Conservation (phyloP, 2,888 invertebrate species). For the Nycteola revayana region DNA sequence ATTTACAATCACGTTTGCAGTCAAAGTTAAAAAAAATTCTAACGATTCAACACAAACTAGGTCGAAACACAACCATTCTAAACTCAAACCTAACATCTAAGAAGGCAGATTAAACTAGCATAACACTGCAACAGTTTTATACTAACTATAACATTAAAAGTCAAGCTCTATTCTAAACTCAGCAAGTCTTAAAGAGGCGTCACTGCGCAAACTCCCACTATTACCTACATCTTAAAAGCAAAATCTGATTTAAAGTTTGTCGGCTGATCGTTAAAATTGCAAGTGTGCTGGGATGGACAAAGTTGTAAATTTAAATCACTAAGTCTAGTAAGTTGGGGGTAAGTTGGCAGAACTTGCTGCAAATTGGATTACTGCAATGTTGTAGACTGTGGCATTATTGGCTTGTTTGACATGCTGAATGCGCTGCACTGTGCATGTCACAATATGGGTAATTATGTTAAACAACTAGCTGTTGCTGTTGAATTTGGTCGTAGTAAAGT, state of each 20-base stretch:
- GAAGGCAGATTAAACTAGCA: slow-evolving; percentile 4
- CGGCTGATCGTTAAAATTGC: slow-evolving; percentile 67
- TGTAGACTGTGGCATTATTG: slow-evolving; percentile 37
- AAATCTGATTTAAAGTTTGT: slow-evolving; percentile 60
- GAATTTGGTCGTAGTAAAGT: no score
- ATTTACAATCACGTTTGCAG: no score
- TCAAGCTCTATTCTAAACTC: slow-evolving; percentile 11
- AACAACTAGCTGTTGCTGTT: slow-evolving; percentile 1
- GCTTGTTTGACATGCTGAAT: slow-evolving; percentile 56
- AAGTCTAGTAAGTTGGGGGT: slow-evolving; percentile 59
- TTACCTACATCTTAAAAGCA: slow-evolving; percentile 49
- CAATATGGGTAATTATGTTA: slow-evolving; percentile 4
- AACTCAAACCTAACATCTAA: no score
- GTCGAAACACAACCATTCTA: no score
- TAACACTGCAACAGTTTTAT: slow-evolving; percentile 9
- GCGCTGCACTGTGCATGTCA: slow-evolving; percentile 11
- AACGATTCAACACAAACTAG: no score
- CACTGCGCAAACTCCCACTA: slow-evolving; percentile 30
- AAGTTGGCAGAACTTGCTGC: slow-evolving; percentile 59
- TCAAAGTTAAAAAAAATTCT: no score
- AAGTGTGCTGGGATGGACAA: slow-evolving; percentile 58
- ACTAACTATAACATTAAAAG: slow-evolving; percentile 14
- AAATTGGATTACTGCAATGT: slow-evolving; percentile 70
- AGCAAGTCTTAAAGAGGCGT: slow-evolving; percentile 18
- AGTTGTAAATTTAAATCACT: slow-evolving; percentile 79